phyloP scores from a whole-genome alignment of 2,797 vertebrate species.

The Argentina silus region DNA sequence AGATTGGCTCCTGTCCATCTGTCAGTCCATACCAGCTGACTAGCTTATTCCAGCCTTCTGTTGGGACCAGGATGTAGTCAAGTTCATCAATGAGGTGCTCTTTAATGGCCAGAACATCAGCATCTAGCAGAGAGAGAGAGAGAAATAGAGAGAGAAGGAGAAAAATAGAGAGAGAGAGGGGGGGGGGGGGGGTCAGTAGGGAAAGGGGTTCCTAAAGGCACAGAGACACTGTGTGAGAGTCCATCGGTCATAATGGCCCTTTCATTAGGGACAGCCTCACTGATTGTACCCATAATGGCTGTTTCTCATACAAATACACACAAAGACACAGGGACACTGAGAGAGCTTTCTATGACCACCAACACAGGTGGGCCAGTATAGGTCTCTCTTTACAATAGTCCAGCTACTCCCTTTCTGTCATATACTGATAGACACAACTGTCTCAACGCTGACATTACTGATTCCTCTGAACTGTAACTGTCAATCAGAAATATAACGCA shows the following conservation, averaged over 20 bases:
- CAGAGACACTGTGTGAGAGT: background rate
- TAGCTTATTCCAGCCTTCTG: constrained; percentile 97
- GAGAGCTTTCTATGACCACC: constrained; percentile 58
- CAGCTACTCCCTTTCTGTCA: constrained; percentile 52
- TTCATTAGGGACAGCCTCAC: constrained; percentile 9
- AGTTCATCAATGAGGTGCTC: constrained; percentile 99
- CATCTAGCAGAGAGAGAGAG: constrained; percentile 75
- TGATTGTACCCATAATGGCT: background rate
- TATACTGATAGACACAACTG: background rate
- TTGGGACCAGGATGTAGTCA: constrained; percentile 97
- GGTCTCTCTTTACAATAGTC: constrained; percentile 13
- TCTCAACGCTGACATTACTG: no score
- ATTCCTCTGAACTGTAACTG: no score
- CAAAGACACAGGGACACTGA: constrained; percentile 33
- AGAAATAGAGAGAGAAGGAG: background rate
- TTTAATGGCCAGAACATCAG: constrained; percentile 93
- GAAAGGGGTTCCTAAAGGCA: no score
- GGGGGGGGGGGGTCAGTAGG: background rate
- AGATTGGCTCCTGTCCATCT: constrained; percentile 92
- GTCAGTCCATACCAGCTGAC: constrained; percentile 96
- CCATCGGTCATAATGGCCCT: background rate
- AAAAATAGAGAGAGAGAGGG: background rate
- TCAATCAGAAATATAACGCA: no score
- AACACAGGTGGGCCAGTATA: constrained; percentile 19
- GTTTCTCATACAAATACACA: constrained; percentile 46